These are phyloP conservation scores for Omphaloscelis lunosa DNA, from an alignment of 2,888 invertebrate genomes.

Conservation along the genomic window DNA sequence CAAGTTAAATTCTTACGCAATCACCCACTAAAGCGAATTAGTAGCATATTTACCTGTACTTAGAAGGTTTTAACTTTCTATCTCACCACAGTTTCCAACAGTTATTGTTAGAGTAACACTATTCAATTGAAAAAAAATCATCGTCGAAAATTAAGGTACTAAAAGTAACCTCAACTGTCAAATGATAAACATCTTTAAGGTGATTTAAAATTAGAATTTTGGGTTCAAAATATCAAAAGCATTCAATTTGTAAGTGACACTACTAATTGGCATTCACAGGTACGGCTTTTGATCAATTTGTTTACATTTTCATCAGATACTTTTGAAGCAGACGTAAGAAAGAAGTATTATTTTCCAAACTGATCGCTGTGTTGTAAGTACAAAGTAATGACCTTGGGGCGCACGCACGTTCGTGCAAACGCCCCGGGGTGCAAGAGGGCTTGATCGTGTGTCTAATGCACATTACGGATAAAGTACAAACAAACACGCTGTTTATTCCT, in stretches of 20 bases:
- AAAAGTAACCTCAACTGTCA: neutral
- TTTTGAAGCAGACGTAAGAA: neutral
- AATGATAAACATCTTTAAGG: too few species aligned
- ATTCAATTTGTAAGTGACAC: neutral
- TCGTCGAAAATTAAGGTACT: neutral
- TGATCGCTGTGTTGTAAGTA: neutral
- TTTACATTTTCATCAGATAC: neutral
- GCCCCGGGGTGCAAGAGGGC: conserved; percentile 14
- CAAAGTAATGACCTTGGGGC: conserved; percentile 10
- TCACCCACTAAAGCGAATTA: neutral
- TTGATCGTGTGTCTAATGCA: conserved; percentile 20
- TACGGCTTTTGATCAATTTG: neutral
- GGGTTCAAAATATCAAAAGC: neutral
- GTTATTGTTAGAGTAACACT: neutral
- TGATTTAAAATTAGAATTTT: neutral
- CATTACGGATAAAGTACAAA: conserved; percentile 17
- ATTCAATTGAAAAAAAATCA: too few species aligned
- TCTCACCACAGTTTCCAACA: neutral
- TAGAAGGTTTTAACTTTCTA: neutral
- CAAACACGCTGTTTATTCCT: neutral
- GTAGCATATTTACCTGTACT: neutral
- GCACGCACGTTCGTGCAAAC: neutral
- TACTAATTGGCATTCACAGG: neutral
- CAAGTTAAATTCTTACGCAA: neutral
- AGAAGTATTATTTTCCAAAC: neutral